Conservation (phyloP, 1,140 invertebrate genomes). For the Hypothenemus hampei region DNA sequence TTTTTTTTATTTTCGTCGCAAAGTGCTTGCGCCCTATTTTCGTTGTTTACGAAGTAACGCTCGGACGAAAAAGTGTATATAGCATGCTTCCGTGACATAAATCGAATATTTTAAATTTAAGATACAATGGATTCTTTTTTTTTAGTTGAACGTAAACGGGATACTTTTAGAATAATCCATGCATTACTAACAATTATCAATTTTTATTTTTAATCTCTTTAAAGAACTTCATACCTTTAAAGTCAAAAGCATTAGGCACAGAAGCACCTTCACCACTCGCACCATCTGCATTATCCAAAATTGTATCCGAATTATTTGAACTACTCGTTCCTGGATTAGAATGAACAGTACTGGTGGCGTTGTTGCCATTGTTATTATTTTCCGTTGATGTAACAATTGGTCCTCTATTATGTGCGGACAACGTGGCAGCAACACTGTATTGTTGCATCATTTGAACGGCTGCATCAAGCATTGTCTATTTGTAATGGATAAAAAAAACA, state of each 20-base stretch:
- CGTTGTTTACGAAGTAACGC: too few relatives aligned
- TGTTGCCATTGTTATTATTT: neutral
- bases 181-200: too few relatives aligned
- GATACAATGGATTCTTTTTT: too few relatives aligned
- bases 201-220: too few relatives aligned
- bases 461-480: slow-evolving; percentile 71
- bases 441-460: slow-evolving; percentile 86
- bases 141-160: too few relatives aligned
- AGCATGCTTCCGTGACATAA: too few relatives aligned
- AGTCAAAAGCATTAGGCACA: neutral
- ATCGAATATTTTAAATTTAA: too few relatives aligned
- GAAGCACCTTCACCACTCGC: neutral
- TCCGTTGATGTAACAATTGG: neutral
- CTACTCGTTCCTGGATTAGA: neutral
- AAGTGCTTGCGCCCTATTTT: too few relatives aligned
- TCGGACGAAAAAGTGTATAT: too few relatives aligned
- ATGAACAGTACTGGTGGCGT: neutral
- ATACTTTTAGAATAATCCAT: too few relatives aligned
- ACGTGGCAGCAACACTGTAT: slow-evolving; percentile 62
- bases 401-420: neutral
- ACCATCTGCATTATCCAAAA: neutral
- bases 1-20: too few relatives aligned
- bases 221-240: too few relatives aligned
- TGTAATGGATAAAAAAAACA: slow-evolving; percentile 9
- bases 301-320: neutral